Evolutionary conservation across 1,140 invertebrate species (phyloP), one percentile per base, ranked within the genome.

Genomic region (Penaeus indicus): DNA sequence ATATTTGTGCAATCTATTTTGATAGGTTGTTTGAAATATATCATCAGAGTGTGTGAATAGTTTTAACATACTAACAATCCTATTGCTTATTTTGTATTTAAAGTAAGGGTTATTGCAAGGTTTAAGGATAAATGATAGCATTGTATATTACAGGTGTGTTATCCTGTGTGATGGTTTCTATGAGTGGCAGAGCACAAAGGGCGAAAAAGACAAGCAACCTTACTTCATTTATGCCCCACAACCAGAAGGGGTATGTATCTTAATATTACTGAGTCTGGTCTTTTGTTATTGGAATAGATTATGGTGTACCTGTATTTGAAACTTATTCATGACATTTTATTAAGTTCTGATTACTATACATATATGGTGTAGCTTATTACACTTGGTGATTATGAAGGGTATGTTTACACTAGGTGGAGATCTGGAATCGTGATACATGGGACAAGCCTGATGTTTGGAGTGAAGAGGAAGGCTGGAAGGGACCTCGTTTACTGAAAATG

Each of bases 91-190:
- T 3, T 38, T 4, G 3, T 78, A 54, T 4, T 27, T 67, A 54
- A 80, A 22, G 21, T 21, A 7, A 60, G 47, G n/a, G 1, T 72
- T 72, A 54, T 13, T 54, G 16, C 10, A 54, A 54, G 54, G 54
- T 11, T 10, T 16, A 54, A 54, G 54, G 16, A 54, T 42, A 54
- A 16, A 75, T 75, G 38, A 27, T 80, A n/a, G 78, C 16, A 19
- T 13, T 87, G 21, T 84, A 81, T 38, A 19, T 81, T 78, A 22
- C 79, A 90, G 96, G 91, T 98, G 97, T 93, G 94, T 97, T 27
- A 93, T 97, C 22, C 91, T 97, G 38, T 95, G 94, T 89, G 96
- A 97, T 93, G 97, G 97, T 4, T 97, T 96, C 92, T 98, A 96
- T 93, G 97, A 98, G 93, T 98, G 97, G 97, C 95, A 97, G 92